A percentile compares a stretch with the other conserved stretches of the same genome.
Conservation (phyloP, 2,113 vertebrate species). For the Grantiella picta region DNA sequence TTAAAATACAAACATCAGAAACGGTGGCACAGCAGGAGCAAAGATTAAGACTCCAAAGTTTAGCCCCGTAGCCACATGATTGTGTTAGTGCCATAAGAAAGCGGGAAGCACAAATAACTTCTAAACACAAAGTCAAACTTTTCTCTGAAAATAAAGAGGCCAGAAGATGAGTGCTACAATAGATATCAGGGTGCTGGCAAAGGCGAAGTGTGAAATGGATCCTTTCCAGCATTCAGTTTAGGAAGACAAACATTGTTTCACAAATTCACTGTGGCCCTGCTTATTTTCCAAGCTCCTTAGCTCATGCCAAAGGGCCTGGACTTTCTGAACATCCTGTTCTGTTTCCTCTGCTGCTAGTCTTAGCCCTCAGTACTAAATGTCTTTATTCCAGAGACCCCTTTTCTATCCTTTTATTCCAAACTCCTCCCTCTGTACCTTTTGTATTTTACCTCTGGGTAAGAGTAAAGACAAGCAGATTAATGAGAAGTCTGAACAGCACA, state of each 20-base stretch:
- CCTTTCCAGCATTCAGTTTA: conserved; percentile 47
- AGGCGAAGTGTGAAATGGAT: conserved; percentile 38
- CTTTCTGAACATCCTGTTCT: conserved; percentile 62
- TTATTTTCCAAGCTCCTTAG: conserved; percentile 38
- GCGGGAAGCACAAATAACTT: neutral
- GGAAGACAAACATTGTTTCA: conserved; percentile 56
- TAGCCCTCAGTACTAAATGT: neutral
- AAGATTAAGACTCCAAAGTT: neutral
- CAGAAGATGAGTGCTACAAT: conserved; percentile 44
- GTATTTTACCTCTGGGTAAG: conserved; percentile 43
- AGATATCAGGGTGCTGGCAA: conserved; percentile 4
- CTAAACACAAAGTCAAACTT: conserved; percentile 1
- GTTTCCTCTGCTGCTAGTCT: neutral
- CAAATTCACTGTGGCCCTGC: conserved; percentile 39
- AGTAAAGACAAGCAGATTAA: conserved; percentile 49
- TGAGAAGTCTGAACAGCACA: conserved; percentile 29
- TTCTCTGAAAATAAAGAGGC: conserved; percentile 1
- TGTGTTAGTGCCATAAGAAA: neutral
- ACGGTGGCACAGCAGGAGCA: neutral
- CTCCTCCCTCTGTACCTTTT: neutral
- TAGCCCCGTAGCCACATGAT: accelerated
- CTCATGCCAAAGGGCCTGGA: conserved; percentile 54
- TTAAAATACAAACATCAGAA: neutral
- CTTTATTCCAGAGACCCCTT: conserved; percentile 6
- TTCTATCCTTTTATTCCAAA: conserved; percentile 23